Evolutionary conservation across 92 coral and sea anemone genomes (phyloP), one percentile per base, ranked within the genome.

Genomic region (Zoanthus solanderi): DNA sequence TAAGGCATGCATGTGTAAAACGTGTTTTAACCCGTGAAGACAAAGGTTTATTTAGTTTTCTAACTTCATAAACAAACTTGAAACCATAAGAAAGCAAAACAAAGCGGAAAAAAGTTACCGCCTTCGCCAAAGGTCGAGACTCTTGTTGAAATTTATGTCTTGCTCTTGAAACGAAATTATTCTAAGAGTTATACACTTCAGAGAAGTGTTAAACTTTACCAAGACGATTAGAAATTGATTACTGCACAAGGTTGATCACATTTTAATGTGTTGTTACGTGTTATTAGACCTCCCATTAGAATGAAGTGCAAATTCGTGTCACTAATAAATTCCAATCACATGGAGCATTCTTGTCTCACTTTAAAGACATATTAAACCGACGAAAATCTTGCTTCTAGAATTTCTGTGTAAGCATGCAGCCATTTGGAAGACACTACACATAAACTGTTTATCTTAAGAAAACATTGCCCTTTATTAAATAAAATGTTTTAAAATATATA

Each of bases 261-360:
- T 63, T 63, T 63, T 63, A 63, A 63, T 63, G 29, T 63, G 69
- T 63, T 17, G 29, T 63, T 63, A 63, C 69, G 17, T n/a, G 69
- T 63, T 63, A 23, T 63, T 18, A 58, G 42, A 37, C 42, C 42
- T 37, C 42, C 42, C 42, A 37, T 37, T 37, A 37, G 32, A 63
- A n/a, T 63, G 69, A 63, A 63, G 69, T 63, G 69, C 69, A 17
- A 63, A 63, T 60, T 60, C 23, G 28, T 60, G 7, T 16, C 23
- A 23, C 23, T 23, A 60, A 60, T 14, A 60, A 18, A 60, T 50
- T 50, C 30, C 17, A 23, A 63, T n/a, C 69, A 63, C 30, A 18
- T 63, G 17, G 42, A 37, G n/a, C 69, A 17, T 17, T 17, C 29
- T 63, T 63, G 29, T 9, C 23, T 63, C 8, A 23, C 30, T 18